These are phyloP conservation scores for Pyralis farinalis DNA, from an alignment of 2,888 invertebrate species.

Conservation along the genomic window DNA sequence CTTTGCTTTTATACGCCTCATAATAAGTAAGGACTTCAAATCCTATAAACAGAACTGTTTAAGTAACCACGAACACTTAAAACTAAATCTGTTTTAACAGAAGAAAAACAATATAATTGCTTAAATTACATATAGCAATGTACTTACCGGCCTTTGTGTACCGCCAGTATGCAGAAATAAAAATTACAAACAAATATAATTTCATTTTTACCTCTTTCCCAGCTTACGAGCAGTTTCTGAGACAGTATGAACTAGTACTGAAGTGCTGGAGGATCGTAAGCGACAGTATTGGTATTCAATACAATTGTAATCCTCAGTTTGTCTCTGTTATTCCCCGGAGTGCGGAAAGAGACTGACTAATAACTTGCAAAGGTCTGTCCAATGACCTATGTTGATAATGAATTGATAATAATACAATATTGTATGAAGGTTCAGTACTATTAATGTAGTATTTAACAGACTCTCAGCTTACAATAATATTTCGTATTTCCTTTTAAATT, in stretches of 20 bases:
- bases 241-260: background rate
- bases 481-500: too few species aligned
- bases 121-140: too few species aligned
- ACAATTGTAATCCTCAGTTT: background rate
- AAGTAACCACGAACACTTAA: too few species aligned
- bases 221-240: background rate
- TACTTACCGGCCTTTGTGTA: background rate
- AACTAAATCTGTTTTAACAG: too few species aligned
- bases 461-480: too few species aligned
- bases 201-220: background rate
- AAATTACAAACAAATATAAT: background rate
- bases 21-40: too few species aligned
- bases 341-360: background rate
- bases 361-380: background rate
- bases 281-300: too few species aligned
- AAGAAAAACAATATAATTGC: too few species aligned
- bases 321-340: background rate
- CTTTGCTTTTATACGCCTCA: too few species aligned
- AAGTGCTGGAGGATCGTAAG: background rate
- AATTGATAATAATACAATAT: too few species aligned
- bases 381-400: background rate
- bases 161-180: background rate
- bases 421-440: background rate
- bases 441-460: too few species aligned
- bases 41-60: too few species aligned